Evolutionary conservation across 2,113 vertebrate species (phyloP), one percentile per base, ranked within the genome.

Genomic region (Catharus minimus): DNA sequence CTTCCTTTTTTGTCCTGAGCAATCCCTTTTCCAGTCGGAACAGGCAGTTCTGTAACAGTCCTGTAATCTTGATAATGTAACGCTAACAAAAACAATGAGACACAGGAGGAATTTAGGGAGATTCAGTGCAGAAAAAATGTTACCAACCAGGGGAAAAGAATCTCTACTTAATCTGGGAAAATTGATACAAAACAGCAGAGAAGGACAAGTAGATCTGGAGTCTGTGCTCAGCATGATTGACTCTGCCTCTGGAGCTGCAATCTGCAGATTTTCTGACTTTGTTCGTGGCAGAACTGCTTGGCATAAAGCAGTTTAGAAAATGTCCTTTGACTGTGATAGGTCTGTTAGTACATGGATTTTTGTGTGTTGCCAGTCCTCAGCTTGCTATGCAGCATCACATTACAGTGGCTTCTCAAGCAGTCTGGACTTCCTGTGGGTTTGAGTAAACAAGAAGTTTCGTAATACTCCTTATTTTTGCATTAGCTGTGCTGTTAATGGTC

Each of bases 401-500:
- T 94, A 43, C 86, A 64, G 82, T 20, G 92, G 57, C 90, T 93
- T 92, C 89, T 89, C 74, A 62, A 61, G 62, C 41, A 82, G 50
- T 33, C 86, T 79, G 86, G 74, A 27, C 64, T 94, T 93, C 49
- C 67, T 85, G 71, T 44, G 84, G 74, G 62, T 73, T 95, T 93
- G 56, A 72, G 47, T 89, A 95, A 94, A 87, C 74, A 82, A 61
- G 19, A 36, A 26, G 5, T 93, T 90, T 89, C 3, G 1, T 76
- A 93, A 87, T 56, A 69, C 38, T 93, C 62, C 60, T 92, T 67
- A 87, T 71, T 95, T 93, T 91, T 92, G 60, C 44, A 66, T 89
- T 92, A 92, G 52, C 71, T 64, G 1, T 78, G 36, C 73, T 65
- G 46, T 81, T 95, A 88, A 90, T 65, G 53, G 68, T 74, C 0